Evolutionary conservation across 2,888 invertebrate genomes (phyloP), one percentile per base, ranked within the genome.

Genomic region (Exephanes ischioxanthus): DNA sequence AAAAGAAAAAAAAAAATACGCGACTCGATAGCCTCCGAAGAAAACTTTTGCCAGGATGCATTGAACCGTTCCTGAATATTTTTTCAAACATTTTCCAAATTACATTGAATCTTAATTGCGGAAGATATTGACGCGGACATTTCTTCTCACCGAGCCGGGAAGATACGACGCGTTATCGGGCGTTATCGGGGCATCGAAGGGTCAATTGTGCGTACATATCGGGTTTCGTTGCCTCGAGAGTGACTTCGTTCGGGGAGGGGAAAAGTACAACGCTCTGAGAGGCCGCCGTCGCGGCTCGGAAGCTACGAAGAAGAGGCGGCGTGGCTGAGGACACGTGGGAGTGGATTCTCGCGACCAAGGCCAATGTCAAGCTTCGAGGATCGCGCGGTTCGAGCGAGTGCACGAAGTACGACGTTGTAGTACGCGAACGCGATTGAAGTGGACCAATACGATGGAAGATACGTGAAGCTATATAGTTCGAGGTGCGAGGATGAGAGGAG

Each of bases 331-430:
- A 33, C 30, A 63, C 61, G 61, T 63, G 61, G 33, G 61, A 63
- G 11, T 70, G 11, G 51, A 75, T 78, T 77, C 45, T 66, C 51
- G 72, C 61, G 71, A 30, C 22, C 79, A 86, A 86, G 86, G 87
- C 84, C 87, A 87, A 84, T 87, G 87, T 84, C 79, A 53, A 73
- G 73, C 30, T 19, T 41, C 33, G 9, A 76, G 53, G 55, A 70
- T 75, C 45, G 19, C 66, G 45, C 45, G 61, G 67, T 58, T 58
- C 63, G 37, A 33, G 71, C 41, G 16, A 45, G 45, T 33, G 33
- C 11, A 66, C 51, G 67, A 83, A 83, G 75, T 82, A 33, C 75
- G 45, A 14, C 70, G 45, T 72, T 37, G 75, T 55, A 68, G 75
- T 70, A 45, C 68, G 63, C 22, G 30, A 61, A 55, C 33, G 26